These are phyloP conservation scores for Axinella damicornis DNA, from an alignment of 37 sponge, comb jelly and placozoan genomes.

Conservation along the genomic window DNA sequence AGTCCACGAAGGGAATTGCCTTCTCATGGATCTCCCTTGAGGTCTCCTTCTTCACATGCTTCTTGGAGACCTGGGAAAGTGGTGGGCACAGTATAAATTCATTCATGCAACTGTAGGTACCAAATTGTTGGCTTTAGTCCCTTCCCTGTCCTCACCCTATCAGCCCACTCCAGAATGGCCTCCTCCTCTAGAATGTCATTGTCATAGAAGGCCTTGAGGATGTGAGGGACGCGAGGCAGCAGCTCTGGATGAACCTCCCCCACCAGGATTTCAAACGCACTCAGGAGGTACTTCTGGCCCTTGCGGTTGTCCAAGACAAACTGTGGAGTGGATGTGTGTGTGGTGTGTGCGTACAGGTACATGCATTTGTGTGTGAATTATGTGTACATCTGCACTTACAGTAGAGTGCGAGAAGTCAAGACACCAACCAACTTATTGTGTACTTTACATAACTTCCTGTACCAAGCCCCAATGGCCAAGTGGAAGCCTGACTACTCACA, in stretches of 20 bases:
- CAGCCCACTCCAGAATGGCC: slow-evolving; percentile 91
- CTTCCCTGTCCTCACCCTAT: slow-evolving; percentile 67
- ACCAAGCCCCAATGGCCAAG: too few relatives aligned
- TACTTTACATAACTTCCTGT: too few relatives aligned
- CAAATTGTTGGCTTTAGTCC: neutral
- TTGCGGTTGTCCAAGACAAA: slow-evolving; percentile 86
- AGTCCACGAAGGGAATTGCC: slow-evolving; percentile 85
- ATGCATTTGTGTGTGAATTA: too few relatives aligned
- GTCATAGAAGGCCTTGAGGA: slow-evolving; percentile 96
- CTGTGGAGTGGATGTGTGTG: slow-evolving; percentile 42
- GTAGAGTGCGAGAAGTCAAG: neutral
- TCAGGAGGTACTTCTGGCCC: slow-evolving; percentile 93
- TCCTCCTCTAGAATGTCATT: slow-evolving; percentile 96
- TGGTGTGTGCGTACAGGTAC: too few relatives aligned
- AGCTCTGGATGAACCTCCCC: slow-evolving; percentile 82
- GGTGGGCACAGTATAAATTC: neutral
- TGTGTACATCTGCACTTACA: neutral
- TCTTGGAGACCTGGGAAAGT: slow-evolving; percentile 93
- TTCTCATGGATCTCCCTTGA: slow-evolving; percentile 81
- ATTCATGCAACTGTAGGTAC: neutral
- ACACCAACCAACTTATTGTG: too few relatives aligned
- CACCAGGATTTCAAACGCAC: slow-evolving; percentile 92
- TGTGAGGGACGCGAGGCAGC: slow-evolving; percentile 83
- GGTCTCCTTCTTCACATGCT: slow-evolving; percentile 72
- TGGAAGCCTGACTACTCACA: slow-evolving; percentile 63